Evolutionary conservation across 2,797 vertebrate species (phyloP), one percentile per base, ranked within the genome.

Genomic region (Capromys pilorides): DNA sequence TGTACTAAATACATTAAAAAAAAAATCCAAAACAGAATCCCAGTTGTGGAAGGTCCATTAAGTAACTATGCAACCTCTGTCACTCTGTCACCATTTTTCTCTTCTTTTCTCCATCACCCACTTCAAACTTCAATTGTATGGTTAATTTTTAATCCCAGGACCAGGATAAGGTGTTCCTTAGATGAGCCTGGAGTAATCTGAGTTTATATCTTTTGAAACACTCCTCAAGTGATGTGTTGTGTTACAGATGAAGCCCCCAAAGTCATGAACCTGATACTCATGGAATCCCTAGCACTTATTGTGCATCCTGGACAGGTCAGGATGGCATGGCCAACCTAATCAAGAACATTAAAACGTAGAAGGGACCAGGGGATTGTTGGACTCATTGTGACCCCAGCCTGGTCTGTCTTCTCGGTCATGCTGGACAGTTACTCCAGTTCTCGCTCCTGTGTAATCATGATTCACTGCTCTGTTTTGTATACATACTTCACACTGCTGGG

Each of bases 381-480:
- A 5, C n/a, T 31, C 39, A 0, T 19, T 51, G 54, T 49, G 64
- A 61, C 69, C 67, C 36, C 16, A 16, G 31, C 61, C 28, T 33
- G 6, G 5, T 57, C n/a, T 28, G n/a, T 21, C 2, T 59, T 85
- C 75, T 94, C 26, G 14, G 49, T 69, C 11, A 18, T 1, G 11
- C 57, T 18, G 39, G 39, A 57, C 84, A n/a, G 22, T 11, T 13
- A 54, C 75, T 39, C 71, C 31, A 36, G 10, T 54, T 69, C 93
- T 82, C 59, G 54, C 41, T 62, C 36, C 39, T 2, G 31, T 6
- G 1, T 73, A 69, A 87, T 86, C 78, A 57, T 31, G 73, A 89
- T 79, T 96, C 90, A 49, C 61, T 77, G n/a, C 41, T 79, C 77
- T 84, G 62, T 54, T 96, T 82, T 89, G 78, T 94, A 82, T 77